These are phyloP conservation scores for Loris lydekkerianus DNA, from an alignment of 2,797 vertebrate species.

Conservation along the genomic window DNA sequence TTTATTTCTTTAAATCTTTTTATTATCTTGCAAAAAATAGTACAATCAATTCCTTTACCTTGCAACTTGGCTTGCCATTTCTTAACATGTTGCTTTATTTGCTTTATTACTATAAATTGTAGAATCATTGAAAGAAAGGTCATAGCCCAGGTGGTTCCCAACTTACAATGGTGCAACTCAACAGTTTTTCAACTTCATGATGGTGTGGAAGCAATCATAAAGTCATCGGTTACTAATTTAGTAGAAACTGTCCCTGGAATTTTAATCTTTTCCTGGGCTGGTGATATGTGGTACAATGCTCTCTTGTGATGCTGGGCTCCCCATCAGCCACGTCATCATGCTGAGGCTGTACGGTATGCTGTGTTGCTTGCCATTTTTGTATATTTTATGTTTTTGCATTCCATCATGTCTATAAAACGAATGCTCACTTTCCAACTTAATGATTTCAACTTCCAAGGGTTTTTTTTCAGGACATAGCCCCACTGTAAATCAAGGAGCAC, in stretches of 20 bases:
- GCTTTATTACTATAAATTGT: not conserved
- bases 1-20: not conserved
- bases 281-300: not conserved
- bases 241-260: not conserved
- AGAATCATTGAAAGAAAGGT: not conserved
- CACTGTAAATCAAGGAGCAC: not conserved
- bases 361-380: not conserved
- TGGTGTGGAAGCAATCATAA: not conserved
- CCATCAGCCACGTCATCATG: not conserved
- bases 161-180: not conserved
- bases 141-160: not conserved
- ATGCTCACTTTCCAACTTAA: not conserved
- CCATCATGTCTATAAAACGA: not conserved
- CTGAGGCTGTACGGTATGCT: accelerated
- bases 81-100: not conserved
- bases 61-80: not conserved
- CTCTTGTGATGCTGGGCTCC: not conserved
- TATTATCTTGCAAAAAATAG: not conserved
- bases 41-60: not conserved
- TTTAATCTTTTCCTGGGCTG: not conserved
- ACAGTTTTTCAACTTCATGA: not conserved
- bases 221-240: not conserved
- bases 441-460: not conserved
- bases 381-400: not conserved
- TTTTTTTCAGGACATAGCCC: not conserved